These are phyloP conservation scores for Dysidea cf. avara DNA, from an alignment of 37 sponge, comb jelly and placozoan genomes.

Conservation along the genomic window DNA sequence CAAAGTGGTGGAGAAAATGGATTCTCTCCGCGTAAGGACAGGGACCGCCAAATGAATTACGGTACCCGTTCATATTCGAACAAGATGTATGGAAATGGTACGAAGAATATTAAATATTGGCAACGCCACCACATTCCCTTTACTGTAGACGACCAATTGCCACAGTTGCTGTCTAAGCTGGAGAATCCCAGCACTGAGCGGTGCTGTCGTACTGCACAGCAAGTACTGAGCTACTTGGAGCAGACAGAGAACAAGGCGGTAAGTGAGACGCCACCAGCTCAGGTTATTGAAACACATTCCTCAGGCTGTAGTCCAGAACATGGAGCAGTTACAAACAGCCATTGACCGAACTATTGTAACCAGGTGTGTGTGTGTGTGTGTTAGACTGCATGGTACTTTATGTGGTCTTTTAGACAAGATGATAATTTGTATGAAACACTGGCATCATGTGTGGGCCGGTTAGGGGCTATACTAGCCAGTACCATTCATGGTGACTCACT, in stretches of 20 bases:
- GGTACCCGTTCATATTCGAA: not conserved
- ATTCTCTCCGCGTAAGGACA: not conserved
- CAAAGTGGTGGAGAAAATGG: not conserved
- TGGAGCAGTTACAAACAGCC: too few species aligned
- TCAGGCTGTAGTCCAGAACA: too few species aligned
- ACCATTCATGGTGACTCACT: too few species aligned
- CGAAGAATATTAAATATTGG: too few species aligned
- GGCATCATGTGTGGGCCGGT: too few species aligned
- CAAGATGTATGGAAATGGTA: too few species aligned
- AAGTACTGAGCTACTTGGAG: conserved; percentile 53
- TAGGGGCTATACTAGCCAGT: too few species aligned
- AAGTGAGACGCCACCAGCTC: not conserved
- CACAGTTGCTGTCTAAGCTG: conserved; percentile 47
- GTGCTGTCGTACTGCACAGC: conserved; percentile 39
- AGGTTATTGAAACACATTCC: not conserved
- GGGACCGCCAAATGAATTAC: conserved; percentile 2
- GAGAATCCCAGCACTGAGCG: conserved; percentile 60
- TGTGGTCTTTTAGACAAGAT: conserved; percentile 21
- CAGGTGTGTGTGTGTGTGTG: not conserved
- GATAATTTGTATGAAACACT: conserved; percentile 1
- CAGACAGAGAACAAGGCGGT: conserved; percentile 20
- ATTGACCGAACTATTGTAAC: too few species aligned
- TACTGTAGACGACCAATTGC: conserved; percentile 53
- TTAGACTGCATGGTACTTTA: not conserved
- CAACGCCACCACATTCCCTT: too few species aligned